Conservation (phyloP, 2,888 invertebrate species). For the Drosophila lutescens region DNA sequence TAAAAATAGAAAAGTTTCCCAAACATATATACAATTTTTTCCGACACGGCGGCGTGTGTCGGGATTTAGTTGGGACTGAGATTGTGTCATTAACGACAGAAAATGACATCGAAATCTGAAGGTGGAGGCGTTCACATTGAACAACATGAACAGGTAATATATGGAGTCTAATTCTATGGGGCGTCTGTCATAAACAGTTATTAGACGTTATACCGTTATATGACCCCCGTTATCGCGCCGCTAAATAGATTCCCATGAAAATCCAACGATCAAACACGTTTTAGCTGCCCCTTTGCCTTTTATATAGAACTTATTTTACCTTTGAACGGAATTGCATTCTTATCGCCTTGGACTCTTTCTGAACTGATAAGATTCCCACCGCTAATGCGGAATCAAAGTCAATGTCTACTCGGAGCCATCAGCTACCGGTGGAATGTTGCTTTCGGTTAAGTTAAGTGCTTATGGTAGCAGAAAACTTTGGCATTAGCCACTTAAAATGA, state of each 20-base stretch:
- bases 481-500: background rate
- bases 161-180: background rate
- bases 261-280: slow-evolving; percentile 14
- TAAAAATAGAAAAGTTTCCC: slow-evolving; percentile 41
- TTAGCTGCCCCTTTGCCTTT: background rate
- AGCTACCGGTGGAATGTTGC: slow-evolving; percentile 36
- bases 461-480: background rate
- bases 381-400: slow-evolving; percentile 54
- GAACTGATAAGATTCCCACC: slow-evolving; percentile 57
- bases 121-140: slow-evolving; percentile 24
- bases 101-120: slow-evolving; percentile 47
- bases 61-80: slow-evolving; percentile 26
- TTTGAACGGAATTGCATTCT: slow-evolving; percentile 52
- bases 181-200: slow-evolving; percentile 34
- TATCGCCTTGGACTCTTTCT: slow-evolving; percentile 39
- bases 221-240: slow-evolving; percentile 26
- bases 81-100: slow-evolving; percentile 35
- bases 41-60: slow-evolving; percentile 44
- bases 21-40: slow-evolving; percentile 4
- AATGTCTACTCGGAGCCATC: slow-evolving; percentile 25
- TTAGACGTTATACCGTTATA: slow-evolving; percentile 18
- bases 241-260: slow-evolving; percentile 18
- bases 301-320: slow-evolving; percentile 15
- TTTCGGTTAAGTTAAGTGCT: background rate
- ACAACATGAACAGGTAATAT: slow-evolving; percentile 56